These are phyloP conservation scores for Isotomurus palustris DNA, from an alignment of 2,888 invertebrate species.

Conservation along the genomic window DNA sequence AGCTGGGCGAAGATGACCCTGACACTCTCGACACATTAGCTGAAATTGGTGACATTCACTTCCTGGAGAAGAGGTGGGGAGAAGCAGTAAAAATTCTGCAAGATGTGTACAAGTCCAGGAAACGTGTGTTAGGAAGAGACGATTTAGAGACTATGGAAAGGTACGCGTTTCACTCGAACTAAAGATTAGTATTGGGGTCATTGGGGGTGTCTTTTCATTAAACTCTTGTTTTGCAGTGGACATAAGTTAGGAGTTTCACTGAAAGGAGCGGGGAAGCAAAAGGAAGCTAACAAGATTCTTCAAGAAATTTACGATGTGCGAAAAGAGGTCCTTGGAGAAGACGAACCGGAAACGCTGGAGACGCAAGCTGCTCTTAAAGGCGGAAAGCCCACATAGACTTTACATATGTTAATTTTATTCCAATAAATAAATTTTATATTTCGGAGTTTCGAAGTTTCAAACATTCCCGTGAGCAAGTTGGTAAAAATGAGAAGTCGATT, in stretches of 20 bases:
- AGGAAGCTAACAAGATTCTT: slow-evolving; percentile 16
- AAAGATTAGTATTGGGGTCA: background rate
- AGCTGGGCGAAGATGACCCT: slow-evolving; percentile 26
- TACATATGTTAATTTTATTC: background rate
- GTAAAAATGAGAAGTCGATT: slow-evolving; percentile 63
- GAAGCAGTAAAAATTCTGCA: slow-evolving; percentile 19
- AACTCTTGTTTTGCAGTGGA: slow-evolving; percentile 11
- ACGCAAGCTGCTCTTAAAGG: background rate
- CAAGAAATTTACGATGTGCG: slow-evolving; percentile 18
- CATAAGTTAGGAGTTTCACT: slow-evolving; percentile 10
- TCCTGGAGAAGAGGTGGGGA: slow-evolving; percentile 7
- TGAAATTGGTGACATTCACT: slow-evolving; percentile 17
- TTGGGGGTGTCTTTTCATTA: background rate
- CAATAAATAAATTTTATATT: slow-evolving; percentile 10
- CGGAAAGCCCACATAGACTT: background rate
- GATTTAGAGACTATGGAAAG: slow-evolving; percentile 21
- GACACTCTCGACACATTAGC: slow-evolving; percentile 17
- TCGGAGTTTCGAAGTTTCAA: slow-evolving; percentile 6
- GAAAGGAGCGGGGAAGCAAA: slow-evolving; percentile 13
- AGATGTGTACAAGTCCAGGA: slow-evolving; percentile 16
- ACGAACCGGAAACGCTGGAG: slow-evolving; percentile 24
- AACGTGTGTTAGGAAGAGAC: slow-evolving; percentile 18
- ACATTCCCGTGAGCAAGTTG: slow-evolving; percentile 55
- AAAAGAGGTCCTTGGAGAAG: slow-evolving; percentile 18
- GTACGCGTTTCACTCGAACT: background rate